Evolutionary conservation across 2,797 vertebrate genomes (phyloP).

Genomic region (Karalla daura): DNA sequence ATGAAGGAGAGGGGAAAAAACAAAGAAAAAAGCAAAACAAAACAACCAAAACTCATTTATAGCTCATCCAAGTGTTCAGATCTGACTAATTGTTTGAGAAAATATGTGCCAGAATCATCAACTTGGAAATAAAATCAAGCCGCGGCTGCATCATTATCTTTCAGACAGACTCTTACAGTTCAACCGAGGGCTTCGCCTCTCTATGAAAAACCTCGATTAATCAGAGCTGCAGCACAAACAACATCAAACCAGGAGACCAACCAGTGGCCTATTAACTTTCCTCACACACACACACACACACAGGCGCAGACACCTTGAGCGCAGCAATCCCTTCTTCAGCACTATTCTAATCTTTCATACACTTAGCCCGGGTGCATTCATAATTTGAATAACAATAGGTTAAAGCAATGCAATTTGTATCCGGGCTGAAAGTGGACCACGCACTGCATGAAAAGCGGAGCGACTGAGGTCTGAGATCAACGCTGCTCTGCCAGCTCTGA

Average conservation of each 20-base stretch:
- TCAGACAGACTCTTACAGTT: constrained; percentile 53
- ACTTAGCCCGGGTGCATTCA: constrained; percentile 62
- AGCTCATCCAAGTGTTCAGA: constrained; percentile 17
- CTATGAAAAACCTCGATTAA: constrained; percentile 14
- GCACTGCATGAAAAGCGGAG: constrained; percentile 44
- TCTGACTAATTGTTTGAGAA: constrained; percentile 35
- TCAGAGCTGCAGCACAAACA: constrained; percentile 62
- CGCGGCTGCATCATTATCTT: constrained; percentile 43
- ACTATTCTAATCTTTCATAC: constrained; percentile 66
- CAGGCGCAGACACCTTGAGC: constrained; percentile 33
- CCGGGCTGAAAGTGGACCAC: constrained; percentile 35
- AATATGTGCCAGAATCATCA: constrained; percentile 46
- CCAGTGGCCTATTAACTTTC: constrained; percentile 65
- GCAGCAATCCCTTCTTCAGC: constrained; percentile 62
- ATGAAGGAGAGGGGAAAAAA: too few species aligned
- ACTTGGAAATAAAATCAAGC: constrained; percentile 49
- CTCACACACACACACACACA: constrained; percentile 32
- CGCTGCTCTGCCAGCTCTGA: constrained; percentile 55
- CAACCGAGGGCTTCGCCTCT: constrained; percentile 34
- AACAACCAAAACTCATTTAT: background rate
- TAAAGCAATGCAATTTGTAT: constrained; percentile 68
- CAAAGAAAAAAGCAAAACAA: constrained; percentile 3
- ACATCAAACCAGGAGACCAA: constrained; percentile 62
- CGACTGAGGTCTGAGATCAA: constrained; percentile 65
- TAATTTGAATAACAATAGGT: constrained; percentile 74